Conservation (phyloP, 2,113 vertebrate genomes). For the Syngnathus floridae region DNA sequence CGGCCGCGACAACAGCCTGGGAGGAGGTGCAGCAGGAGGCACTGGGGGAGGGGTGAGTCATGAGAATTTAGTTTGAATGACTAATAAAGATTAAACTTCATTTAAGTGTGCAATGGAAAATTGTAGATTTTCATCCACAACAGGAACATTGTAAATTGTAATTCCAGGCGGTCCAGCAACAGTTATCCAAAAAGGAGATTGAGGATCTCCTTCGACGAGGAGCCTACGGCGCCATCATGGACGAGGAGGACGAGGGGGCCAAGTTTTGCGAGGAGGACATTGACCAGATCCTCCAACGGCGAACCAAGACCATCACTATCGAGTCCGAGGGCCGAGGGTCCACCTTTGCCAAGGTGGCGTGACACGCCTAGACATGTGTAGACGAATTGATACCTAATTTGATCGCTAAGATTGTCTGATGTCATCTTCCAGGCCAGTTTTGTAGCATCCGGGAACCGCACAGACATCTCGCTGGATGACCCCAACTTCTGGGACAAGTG, state of each 20-base stretch:
- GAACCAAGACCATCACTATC: constrained; percentile 97
- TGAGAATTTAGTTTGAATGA: background rate
- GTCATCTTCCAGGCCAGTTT: constrained; percentile 88
- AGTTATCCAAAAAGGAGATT: constrained; percentile 97
- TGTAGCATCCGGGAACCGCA: constrained; percentile 96
- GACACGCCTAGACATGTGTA: background rate
- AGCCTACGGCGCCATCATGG: constrained; percentile 97
- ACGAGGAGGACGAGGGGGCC: constrained; percentile 96
- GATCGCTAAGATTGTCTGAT: constrained; percentile 15
- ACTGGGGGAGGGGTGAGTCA: constrained; percentile 73
- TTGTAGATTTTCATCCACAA: too few species aligned
- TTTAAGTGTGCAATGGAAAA: too few species aligned
- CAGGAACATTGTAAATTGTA: background rate
- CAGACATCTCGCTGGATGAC: constrained; percentile 96
- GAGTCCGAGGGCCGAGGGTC: constrained; percentile 96
- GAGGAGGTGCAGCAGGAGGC: constrained; percentile 48
- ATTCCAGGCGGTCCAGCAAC: constrained; percentile 80
- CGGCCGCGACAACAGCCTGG: constrained; percentile 87
- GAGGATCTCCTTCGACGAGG: constrained; percentile 92
- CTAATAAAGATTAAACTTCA: too few species aligned
- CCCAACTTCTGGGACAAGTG: constrained; percentile 99
- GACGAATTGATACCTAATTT: background rate
- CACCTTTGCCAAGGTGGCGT: constrained; percentile 92
- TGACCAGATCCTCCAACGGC: constrained; percentile 93
- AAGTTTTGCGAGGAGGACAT: constrained; percentile 99